Evolutionary conservation across 2,888 invertebrate species (phyloP), one percentile per base, ranked within the genome.

Genomic region (Tachina lurida): DNA sequence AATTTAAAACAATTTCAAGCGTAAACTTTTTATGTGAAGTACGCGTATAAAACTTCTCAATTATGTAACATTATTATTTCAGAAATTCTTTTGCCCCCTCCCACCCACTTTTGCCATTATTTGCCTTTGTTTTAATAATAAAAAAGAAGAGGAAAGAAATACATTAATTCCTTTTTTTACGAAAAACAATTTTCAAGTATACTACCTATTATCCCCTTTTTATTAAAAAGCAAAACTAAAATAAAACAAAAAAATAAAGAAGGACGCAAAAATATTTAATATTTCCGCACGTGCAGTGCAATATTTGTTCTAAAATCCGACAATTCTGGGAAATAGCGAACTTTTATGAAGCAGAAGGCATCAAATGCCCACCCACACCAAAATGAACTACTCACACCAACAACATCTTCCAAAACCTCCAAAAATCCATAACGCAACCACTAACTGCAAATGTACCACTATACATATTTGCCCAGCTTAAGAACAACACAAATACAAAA

Each of bases 211-310:
- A 79, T 84, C 74, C 79, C 86, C 65, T 68, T 78, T 79, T 78
- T 78, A 73, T 83, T 73, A 74, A 77, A 82, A 73, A 47, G 17
- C n/a, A 31, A 80, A 80, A 49, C 41, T 41, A 3, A 63, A 54
- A 63, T 47, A 62, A 45, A 47, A 75, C 58, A 70, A 63, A 47
- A 65, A 52, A 56, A 60, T 10, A 60, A 22, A 52, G 43, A 54
- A 77, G 54, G 5, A 54, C 12, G 19, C 47, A 76, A 58, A 75
- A 71, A 60, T 71, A 81, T 75, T 84, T 71, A 70, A 84, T 81
- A 80, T 80, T 84, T 70, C 84, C 65, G 84, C 84, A 80, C 81
- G 83, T 84, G 83, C 83, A 78, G 31, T 73, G 31, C 71, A 77
- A 68, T 63, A 58, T 71, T 63, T 63, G 43, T 63, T 63, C n/a